Base-by-base conservation (phyloP, 2,888 invertebrate genomes). In the Oithona nana region DNA sequence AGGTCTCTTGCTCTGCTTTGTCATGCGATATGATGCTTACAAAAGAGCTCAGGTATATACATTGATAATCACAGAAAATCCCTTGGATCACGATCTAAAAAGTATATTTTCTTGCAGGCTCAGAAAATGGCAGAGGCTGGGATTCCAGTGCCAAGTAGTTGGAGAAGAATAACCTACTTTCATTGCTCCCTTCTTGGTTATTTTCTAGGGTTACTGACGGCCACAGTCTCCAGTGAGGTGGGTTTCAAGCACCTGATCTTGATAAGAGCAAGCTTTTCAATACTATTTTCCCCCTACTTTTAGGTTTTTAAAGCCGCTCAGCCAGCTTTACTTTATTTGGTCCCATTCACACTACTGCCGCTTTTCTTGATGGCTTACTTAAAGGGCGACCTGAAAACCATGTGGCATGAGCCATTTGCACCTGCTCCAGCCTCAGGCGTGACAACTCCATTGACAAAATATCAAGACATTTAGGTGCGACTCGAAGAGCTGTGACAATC, bases 401-500 rank as follows among this genome's bases (percentile, higher is more conserved):
- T 95, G 94, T 95, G 95, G 95, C 89, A 88, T 71, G 94, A 92
- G 75, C 90, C 90, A 67, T 92, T 92, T 76, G 88, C 87, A 76
- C 79, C 84, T 68, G 83, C 86, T 70, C 80, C 81, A 71, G 39
- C 16, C 39, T 11, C 8, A 6, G 16, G 39, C 39, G 8, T 39
- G 8, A 39, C 39, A 6, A 39, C 39, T 6, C 39, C 39, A 6
- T 16, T 39, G 39, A 39, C 39, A 6, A 39, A 39, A 16, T 39
- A 39, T 39, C 39, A 39, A 39, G 39, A 39, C 39, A 39, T 39
- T 39, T 39, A 39, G 39, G 16, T 6, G 39, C 6, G 6, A 11
- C 39, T 39, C 16, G 39, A 39, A 39, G 39, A 39, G 6, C 39
- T 39, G 39, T 39, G 39, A 39, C 39, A 39, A 39, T 39, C 39